Conservation (phyloP, 1,140 invertebrate species). For the Eupeodes corollae region DNA sequence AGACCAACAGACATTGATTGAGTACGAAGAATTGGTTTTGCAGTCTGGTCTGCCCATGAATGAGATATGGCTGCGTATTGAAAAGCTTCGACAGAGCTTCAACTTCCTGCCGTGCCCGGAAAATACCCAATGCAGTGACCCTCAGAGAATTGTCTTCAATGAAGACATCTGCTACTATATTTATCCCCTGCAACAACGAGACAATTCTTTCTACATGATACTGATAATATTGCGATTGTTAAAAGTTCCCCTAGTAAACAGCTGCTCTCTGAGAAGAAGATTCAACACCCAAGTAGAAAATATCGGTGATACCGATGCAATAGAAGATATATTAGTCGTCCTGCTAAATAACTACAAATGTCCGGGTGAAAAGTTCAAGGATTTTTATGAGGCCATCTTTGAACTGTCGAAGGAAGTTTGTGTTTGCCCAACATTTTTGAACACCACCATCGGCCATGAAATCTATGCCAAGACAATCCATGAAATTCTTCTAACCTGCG, state of each 20-base stretch:
- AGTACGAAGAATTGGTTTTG: slow-evolving; percentile 51
- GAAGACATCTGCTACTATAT: slow-evolving; percentile 52
- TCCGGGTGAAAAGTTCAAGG: background rate
- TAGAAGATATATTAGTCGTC: slow-evolving; percentile 32
- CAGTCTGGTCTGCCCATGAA: slow-evolving; percentile 50
- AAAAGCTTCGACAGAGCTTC: slow-evolving; percentile 48
- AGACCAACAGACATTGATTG: slow-evolving; percentile 44
- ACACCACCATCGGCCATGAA: slow-evolving; percentile 46
- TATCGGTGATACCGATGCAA: slow-evolving; percentile 36
- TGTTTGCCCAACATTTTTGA: slow-evolving; percentile 47
- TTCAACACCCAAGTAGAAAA: slow-evolving; percentile 27
- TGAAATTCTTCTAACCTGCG: slow-evolving; percentile 33
- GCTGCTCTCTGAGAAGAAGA: slow-evolving; percentile 33
- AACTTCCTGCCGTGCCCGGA: slow-evolving; percentile 45
- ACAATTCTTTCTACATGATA: slow-evolving; percentile 43
- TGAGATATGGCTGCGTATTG: slow-evolving; percentile 54
- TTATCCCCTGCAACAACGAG: slow-evolving; percentile 46
- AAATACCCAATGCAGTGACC: slow-evolving; percentile 38
- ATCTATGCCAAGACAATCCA: slow-evolving; percentile 44
- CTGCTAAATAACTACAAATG: slow-evolving; percentile 13
- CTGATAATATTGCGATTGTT: slow-evolving; percentile 44
- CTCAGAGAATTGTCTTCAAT: slow-evolving; percentile 47
- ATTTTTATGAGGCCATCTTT: slow-evolving; percentile 10
- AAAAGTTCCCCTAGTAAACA: slow-evolving; percentile 46
- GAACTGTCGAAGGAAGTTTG: slow-evolving; percentile 24